Evolutionary conservation across 2,797 vertebrate genomes (phyloP), one percentile per base, ranked within the genome.

Genomic region (Acrossocheilus fasciatus): DNA sequence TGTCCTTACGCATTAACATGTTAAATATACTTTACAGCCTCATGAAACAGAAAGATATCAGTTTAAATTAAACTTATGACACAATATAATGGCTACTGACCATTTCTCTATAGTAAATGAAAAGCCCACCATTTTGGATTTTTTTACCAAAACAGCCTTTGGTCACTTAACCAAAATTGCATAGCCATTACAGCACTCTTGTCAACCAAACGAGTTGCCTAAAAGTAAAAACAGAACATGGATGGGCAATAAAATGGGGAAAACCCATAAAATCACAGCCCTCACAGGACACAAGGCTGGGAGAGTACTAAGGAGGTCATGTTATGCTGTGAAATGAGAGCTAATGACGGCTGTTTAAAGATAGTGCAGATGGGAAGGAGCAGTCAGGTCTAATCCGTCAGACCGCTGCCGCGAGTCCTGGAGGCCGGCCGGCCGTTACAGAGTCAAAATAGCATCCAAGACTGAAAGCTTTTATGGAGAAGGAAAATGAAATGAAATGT

Each of bases 311-410:
- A 87, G 89, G 89, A 88, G 83, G 83, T 86, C 88, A n/a, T 15
- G 14, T 47, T 74, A 83, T n/a, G 82, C 87, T 88, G 82, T 77
- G 88, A 91, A 75, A 64, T 82, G 43, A 62, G 52, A 80, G 69
- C 59, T 39, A 78, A 88, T 89, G 77, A 83, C 3, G 82, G 90
- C 72, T 81, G 81, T 59, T 20, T 81, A 90, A 91, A 81, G 89
- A 85, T 23, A 57, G 20, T n/a, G 47, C 86, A 89, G 86, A 88
- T 68, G 84, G 80, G 90, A 90, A 85, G 81, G 84, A 88, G 89
- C 57, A 10, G 88, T 91, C 90, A 52, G 72, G 75, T 85, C 87
- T 54, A 91, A 93, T 93, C 88, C 43, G 79, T 81, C 50, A 89
- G 87, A 89, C 78, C 88, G 83, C 85, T 70, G 59, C 89, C 18